Evolutionary conservation across 2,888 invertebrate species (phyloP).

Genomic region (Drosophila yooni): DNA sequence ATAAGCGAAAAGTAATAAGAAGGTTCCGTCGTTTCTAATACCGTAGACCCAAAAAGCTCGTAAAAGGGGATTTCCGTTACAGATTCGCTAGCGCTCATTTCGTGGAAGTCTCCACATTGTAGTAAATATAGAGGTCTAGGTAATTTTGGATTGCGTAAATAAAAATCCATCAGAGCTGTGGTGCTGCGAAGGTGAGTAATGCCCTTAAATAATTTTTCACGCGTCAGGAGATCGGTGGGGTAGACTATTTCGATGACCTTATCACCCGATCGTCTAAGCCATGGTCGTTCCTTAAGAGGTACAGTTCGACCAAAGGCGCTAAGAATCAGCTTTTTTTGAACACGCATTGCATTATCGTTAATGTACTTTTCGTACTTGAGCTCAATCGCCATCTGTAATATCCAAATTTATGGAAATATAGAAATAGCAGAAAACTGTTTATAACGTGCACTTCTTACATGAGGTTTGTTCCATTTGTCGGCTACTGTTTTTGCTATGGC

Average conservation of each 20-base stretch:
- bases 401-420: background rate
- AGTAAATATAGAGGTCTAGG: constrained; percentile 80
- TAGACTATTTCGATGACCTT: constrained; percentile 80
- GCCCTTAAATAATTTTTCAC: constrained; percentile 83
- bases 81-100: constrained; percentile 49
- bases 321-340: constrained; percentile 57
- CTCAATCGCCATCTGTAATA: constrained; percentile 82
- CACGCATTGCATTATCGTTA: constrained; percentile 62
- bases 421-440: background rate
- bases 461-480: constrained; percentile 82
- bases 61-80: constrained; percentile 79
- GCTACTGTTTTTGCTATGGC: constrained; percentile 83
- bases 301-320: constrained; percentile 84
- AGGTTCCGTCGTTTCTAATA: constrained; percentile 48
- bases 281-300: constrained; percentile 77
- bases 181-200: constrained; percentile 84
- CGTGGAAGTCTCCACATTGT: constrained; percentile 75
- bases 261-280: constrained; percentile 70
- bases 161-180: constrained; percentile 80
- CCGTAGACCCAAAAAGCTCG: constrained; percentile 78
- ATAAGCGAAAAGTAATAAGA: background rate
- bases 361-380: constrained; percentile 82
- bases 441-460: constrained; percentile 63
- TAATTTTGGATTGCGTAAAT: constrained; percentile 74
- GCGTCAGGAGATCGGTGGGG: constrained; percentile 81